A percentile compares a stretch with the other conserved stretches of the same genome.
Conservation (phyloP, 2,113 vertebrate species). For the Psilopsiagon aurifrons region DNA sequence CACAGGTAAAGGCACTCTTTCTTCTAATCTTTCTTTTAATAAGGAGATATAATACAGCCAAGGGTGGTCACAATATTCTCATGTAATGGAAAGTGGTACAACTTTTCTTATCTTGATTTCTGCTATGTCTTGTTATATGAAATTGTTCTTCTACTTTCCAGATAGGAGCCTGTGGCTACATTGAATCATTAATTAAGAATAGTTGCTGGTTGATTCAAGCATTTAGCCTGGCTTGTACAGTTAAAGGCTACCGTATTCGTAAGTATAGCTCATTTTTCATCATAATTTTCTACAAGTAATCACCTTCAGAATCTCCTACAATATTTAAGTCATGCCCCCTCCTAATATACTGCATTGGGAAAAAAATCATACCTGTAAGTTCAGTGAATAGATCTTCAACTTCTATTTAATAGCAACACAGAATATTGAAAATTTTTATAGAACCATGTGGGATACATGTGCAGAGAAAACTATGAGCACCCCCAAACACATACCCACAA, state of each 20-base stretch:
- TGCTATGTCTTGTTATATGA: neutral
- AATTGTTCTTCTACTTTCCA: slow-evolving; percentile 66
- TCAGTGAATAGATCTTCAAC: neutral
- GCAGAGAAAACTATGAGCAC: neutral
- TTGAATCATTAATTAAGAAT: slow-evolving; percentile 82
- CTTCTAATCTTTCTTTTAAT: neutral
- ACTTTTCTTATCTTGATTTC: neutral
- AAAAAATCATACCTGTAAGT: neutral
- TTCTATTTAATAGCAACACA: neutral
- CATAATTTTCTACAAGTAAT: neutral
- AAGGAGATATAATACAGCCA: neutral
- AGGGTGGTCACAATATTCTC: neutral
- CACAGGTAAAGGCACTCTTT: neutral
- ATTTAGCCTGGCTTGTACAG: slow-evolving; percentile 94
- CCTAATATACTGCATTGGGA: neutral
- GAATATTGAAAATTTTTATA: neutral
- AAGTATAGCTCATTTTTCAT: slow-evolving; percentile 43
- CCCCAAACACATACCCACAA: neutral
- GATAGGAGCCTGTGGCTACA: slow-evolving; percentile 97
- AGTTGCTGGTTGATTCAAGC: slow-evolving; percentile 95
- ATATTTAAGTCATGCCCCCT: neutral
- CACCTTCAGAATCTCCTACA: neutral
- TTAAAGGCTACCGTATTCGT: slow-evolving; percentile 89
- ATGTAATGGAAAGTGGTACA: neutral
- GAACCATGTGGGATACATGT: neutral